Evolutionary conservation across 2,888 invertebrate genomes (phyloP), one percentile per base, ranked within the genome.

Genomic region (Trichopria drosophilae): DNA sequence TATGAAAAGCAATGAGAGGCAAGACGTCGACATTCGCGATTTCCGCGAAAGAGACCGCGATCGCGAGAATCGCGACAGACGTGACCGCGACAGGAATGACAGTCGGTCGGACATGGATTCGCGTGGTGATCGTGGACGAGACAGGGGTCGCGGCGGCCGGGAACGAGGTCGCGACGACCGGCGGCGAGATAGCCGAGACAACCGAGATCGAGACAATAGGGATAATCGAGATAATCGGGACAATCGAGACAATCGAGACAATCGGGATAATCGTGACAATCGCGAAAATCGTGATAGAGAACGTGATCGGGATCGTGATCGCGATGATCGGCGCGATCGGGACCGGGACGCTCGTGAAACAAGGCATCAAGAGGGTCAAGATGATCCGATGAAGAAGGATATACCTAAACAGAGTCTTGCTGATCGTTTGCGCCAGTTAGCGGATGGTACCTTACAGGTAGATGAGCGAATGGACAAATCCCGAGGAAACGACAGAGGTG

Each of bases 381-480:
- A 46, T 20, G 55, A 58, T 15, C 12, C 39, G 22, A 50, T 63
- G 41, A 75, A 73, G 34, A 76, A 75, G 34, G 72, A 73, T 2
- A 51, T 37, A 2, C 59, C 65, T 24, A 76, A 76, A 53, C 69
- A 68, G 3, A 74, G 75, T 32, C 64, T 77, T 3, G 71, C 76
- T 1, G 76, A 77, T 18, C 66, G 77, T 10, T 53, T 77, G 3
- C 65, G 77, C 5, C 77, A 73, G 45, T 55, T 77, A 12, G 77
- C 77, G 1, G 77, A 76, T 46, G 75, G 76, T 1, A 73, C 71
- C 5, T 52, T 73, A 32, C 72, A 71, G 0, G 72, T 72, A 23
- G 75, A 75, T 36, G 56, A 56, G 9, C 20, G 18, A 2, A 20
- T 6, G n/a, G 65, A 73, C 12, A 68, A 71, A 47, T 72, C 68